Percentiles rank a stretch among this genome's conserved stretches.
Conservation (phyloP, 2,797 vertebrate species). For the Okamejei kenojei region DNA sequence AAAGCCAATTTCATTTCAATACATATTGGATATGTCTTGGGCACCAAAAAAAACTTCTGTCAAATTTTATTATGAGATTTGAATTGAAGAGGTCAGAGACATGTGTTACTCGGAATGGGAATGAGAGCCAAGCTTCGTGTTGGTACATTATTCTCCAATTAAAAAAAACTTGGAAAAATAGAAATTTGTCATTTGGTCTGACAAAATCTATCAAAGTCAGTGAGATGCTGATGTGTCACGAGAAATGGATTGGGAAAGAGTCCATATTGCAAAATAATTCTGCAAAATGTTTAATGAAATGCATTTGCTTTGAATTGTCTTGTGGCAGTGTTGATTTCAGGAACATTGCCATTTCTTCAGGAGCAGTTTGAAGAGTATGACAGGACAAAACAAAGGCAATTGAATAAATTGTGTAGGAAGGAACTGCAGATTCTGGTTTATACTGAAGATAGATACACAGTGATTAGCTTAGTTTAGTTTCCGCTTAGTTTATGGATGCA, state of each 20-base stretch:
- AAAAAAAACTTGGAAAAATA: background rate
- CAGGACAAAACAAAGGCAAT: background rate
- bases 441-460: too few species aligned
- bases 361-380: background rate
- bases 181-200: background rate
- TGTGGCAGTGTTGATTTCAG: background rate
- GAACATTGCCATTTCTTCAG: background rate
- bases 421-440: too few species aligned
- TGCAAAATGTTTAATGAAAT: background rate
- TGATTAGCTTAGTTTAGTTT: too few species aligned
- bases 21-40: background rate
- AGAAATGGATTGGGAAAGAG: background rate
- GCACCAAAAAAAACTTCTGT: background rate
- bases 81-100: slow-evolving; percentile 13
- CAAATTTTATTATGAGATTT: slow-evolving; percentile 17
- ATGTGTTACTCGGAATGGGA: background rate
- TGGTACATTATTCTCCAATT: background rate
- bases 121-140: background rate
- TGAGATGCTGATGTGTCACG: background rate
- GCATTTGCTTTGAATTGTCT: background rate
- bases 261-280: background rate
- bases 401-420: background rate
- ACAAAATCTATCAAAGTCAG: background rate
- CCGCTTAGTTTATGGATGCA: too few species aligned
- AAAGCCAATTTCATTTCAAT: slow-evolving; percentile 19